phyloP scores from a whole-genome alignment of 2,888 invertebrate genomes.

The Temnothorax rugatulus region DNA sequence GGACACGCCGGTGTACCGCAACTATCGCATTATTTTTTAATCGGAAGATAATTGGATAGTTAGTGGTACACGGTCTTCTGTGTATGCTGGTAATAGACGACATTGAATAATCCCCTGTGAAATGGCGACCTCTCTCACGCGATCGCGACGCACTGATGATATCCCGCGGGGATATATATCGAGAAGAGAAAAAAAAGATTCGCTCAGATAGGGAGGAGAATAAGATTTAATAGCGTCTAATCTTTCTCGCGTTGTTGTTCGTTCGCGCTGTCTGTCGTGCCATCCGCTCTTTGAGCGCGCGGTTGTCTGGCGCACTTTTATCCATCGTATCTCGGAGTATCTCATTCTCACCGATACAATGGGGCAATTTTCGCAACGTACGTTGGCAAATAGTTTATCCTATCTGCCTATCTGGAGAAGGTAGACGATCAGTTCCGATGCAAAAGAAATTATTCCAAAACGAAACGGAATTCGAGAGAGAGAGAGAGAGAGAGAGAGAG shows the following conservation, averaged over 20 bases:
- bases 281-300: slow-evolving; percentile 45
- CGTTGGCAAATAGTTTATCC: slow-evolving; percentile 67
- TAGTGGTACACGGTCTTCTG: slow-evolving; percentile 20
- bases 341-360: slow-evolving; percentile 61
- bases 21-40: slow-evolving; percentile 42
- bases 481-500: background rate
- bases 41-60: slow-evolving; percentile 43
- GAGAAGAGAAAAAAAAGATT: slow-evolving; percentile 10
- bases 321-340: slow-evolving; percentile 18
- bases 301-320: slow-evolving; percentile 45
- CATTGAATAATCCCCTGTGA: slow-evolving; percentile 34
- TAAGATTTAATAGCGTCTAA: slow-evolving; percentile 48
- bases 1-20: slow-evolving; percentile 42
- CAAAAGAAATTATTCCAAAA: slow-evolving; percentile 56
- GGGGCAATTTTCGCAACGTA: slow-evolving; percentile 67
- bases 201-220: slow-evolving; percentile 22
- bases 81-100: slow-evolving; percentile 13
- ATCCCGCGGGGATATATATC: slow-evolving; percentile 37
- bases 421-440: background rate
- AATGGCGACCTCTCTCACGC: slow-evolving; percentile 47
- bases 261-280: slow-evolving; percentile 23
- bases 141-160: slow-evolving; percentile 38
- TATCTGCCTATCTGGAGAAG: slow-evolving; percentile 62
- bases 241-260: slow-evolving; percentile 33
- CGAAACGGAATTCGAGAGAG: slow-evolving; percentile 19